Evolutionary conservation across 2,888 invertebrate genomes (phyloP).

Genomic region (Leptopilina myrica): DNA sequence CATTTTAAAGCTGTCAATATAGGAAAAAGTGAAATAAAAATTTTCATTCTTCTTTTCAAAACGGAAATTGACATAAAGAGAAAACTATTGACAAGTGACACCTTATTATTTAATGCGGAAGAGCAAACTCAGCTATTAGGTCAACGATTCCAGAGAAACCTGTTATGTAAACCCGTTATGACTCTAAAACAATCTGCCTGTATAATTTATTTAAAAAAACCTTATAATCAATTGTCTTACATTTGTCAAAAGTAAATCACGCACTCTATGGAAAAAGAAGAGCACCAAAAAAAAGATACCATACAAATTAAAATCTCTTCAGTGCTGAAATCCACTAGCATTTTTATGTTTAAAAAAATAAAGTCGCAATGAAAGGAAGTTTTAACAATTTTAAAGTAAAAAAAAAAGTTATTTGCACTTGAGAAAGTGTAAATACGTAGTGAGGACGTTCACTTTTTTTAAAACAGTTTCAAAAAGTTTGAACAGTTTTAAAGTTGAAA

Average conservation of each 20-base stretch:
- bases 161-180: constrained; percentile 9
- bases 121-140: background rate
- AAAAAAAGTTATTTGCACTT: background rate
- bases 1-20: too few species aligned
- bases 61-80: background rate
- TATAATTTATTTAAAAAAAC: background rate
- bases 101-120: constrained; percentile 15
- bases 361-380: too few species aligned
- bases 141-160: constrained; percentile 7
- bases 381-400: background rate
- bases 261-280: too few species aligned
- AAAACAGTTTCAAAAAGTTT: background rate
- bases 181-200: background rate
- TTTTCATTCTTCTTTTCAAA: background rate
- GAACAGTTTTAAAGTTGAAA: background rate
- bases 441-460: background rate
- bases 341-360: too few species aligned
- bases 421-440: background rate
- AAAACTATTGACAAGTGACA: constrained; percentile 17
- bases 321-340: too few species aligned
- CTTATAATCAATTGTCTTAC: background rate
- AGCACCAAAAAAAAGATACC: too few species aligned
- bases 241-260: background rate
- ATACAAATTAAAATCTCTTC: too few species aligned
- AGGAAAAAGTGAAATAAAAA: background rate